Evolutionary conservation across 2,113 vertebrate species (phyloP).

Genomic region (Ptilonorhynchus violaceus): DNA sequence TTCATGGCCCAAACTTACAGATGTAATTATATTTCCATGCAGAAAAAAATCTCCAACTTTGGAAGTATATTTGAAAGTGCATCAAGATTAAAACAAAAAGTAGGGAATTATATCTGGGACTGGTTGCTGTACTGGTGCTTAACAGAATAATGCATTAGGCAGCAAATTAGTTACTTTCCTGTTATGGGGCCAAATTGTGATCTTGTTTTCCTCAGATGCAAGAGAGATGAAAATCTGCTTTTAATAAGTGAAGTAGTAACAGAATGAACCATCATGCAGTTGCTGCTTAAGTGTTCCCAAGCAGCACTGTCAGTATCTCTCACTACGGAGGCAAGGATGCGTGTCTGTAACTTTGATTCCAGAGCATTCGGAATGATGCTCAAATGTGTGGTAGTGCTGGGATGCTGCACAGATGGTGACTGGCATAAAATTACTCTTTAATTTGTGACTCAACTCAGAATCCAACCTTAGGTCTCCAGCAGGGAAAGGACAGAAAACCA

Average conservation of each 20-base stretch:
- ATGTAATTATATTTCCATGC: not conserved
- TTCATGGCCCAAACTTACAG: constrained; percentile 3
- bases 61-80: not conserved
- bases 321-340: not conserved
- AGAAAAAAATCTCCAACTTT: not conserved
- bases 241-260: not conserved
- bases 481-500: not conserved
- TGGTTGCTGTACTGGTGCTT: not conserved
- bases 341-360: not conserved
- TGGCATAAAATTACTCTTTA: not conserved
- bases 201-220: not conserved
- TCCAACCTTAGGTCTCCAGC: not conserved
- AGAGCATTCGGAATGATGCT: not conserved
- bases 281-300: not conserved
- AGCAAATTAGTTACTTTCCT: not conserved
- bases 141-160: not conserved
- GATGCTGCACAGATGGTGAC: constrained; percentile 5
- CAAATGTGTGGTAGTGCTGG: not conserved
- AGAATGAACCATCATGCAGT: not conserved
- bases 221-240: not conserved
- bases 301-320: not conserved
- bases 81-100: not conserved
- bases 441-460: not conserved
- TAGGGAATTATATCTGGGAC: not conserved
- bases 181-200: not conserved